phyloP scores from a whole-genome alignment of 2,888 invertebrate species.

The Dasypogon diadema region DNA sequence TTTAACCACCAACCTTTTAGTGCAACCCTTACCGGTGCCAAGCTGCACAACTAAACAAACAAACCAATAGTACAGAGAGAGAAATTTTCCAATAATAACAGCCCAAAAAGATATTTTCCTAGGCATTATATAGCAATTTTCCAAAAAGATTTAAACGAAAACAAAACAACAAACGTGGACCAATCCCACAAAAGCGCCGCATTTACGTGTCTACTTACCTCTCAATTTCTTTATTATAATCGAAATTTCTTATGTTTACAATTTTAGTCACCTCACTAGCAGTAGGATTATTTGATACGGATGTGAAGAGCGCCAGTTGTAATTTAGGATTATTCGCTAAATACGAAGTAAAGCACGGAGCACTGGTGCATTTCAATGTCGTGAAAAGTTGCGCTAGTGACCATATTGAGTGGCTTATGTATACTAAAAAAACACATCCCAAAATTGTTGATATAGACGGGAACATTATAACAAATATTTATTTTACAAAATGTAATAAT shows the following conservation, averaged over 20 bases:
- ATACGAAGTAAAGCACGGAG: constrained; percentile 77
- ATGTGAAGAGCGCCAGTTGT: constrained; percentile 78
- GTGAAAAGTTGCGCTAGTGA: constrained; percentile 80
- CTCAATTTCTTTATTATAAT: constrained; percentile 73
- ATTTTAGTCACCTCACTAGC: constrained; percentile 73
- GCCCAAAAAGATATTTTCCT: no score
- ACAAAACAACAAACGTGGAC: no score
- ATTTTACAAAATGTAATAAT: neutral
- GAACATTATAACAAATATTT: constrained; percentile 59
- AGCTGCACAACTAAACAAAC: no score
- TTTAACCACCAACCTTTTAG: no score
- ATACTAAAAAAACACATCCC: constrained; percentile 75
- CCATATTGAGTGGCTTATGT: constrained; percentile 82
- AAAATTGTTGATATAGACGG: constrained; percentile 75
- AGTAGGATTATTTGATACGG: constrained; percentile 73
- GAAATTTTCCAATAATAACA: no score
- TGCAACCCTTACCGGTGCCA: no score
- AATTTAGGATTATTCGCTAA: constrained; percentile 76
- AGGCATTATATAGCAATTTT: no score
- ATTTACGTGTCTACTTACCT: constrained; percentile 67
- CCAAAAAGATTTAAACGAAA: no score
- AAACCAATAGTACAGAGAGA: no score
- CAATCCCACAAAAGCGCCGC: neutral
- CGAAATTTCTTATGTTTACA: constrained; percentile 74
- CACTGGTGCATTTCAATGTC: constrained; percentile 74